Conservation (phyloP, 1,140 invertebrate genomes). For the Rhyacophila brunnea region DNA sequence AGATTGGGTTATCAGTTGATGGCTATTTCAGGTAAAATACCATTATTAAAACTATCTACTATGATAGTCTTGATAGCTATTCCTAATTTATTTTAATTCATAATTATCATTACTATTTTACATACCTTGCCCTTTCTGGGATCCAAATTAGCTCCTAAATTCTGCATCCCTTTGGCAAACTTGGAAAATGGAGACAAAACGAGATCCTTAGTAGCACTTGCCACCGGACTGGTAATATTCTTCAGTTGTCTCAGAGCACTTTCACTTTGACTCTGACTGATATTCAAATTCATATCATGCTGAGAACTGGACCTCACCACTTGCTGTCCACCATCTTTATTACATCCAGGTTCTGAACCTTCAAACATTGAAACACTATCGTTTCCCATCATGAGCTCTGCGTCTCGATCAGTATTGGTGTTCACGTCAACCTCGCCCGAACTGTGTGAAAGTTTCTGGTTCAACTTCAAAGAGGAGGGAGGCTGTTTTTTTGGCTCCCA, state of each 20-base stretch:
- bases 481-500: constrained; percentile 42
- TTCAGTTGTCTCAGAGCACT: constrained; percentile 70
- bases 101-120: no score
- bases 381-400: constrained; percentile 5
- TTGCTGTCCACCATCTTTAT: constrained; percentile 6
- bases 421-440: constrained; percentile 61
- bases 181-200: constrained; percentile 77
- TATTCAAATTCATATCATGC: constrained; percentile 62
- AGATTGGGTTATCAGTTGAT: no score
- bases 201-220: constrained; percentile 63
- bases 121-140: constrained; percentile 70
- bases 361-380: neutral
- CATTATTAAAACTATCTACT: no score
- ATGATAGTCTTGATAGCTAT: no score
- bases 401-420: constrained; percentile 37
- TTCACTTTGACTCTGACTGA: constrained; percentile 76
- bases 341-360: constrained; percentile 4
- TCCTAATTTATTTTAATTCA: no score
- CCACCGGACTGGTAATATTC: constrained; percentile 64
- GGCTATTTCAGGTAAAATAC: no score
- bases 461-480: constrained; percentile 55
- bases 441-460: constrained; percentile 66
- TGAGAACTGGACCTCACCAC: constrained; percentile 65
- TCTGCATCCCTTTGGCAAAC: constrained; percentile 81
- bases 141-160: constrained; percentile 78